A percentile compares a stretch with the other conserved stretches of the same genome.
phyloP scores from a whole-genome alignment of 2,113 vertebrate genomes.

The Sorex fumeus region DNA sequence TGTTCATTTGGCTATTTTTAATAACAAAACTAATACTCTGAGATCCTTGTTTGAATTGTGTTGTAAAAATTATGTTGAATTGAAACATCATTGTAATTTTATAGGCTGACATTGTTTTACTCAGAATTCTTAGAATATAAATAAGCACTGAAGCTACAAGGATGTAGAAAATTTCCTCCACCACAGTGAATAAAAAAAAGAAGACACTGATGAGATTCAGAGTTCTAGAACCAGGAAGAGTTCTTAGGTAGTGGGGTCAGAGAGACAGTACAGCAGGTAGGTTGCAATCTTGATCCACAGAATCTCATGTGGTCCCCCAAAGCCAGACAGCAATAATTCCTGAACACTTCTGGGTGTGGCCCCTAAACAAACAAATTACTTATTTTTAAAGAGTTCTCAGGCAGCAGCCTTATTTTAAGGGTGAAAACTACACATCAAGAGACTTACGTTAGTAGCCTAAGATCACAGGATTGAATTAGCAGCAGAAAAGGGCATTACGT shows the following conservation, averaged over 20 bases:
- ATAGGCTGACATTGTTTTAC: background rate
- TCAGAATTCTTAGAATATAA: constrained; percentile 30
- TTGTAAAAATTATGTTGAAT: constrained; percentile 19
- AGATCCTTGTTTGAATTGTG: background rate
- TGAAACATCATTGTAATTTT: constrained; percentile 34
- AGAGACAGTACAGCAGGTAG: too few relatives aligned
- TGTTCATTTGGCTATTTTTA: background rate
- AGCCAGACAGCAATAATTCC: too few relatives aligned
- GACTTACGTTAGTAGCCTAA: background rate
- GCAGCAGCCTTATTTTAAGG: background rate
- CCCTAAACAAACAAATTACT: background rate
- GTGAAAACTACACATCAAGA: background rate
- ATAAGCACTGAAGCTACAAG: background rate
- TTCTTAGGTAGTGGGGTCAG: background rate
- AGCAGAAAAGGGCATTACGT: background rate
- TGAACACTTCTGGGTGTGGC: background rate
- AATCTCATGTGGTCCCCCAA: too few relatives aligned
- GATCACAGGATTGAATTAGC: background rate
- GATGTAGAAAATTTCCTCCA: constrained; percentile 20
- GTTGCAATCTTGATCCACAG: too few relatives aligned
- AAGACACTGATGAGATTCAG: background rate
- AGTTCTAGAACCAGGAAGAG: background rate
- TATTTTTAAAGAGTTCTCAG: background rate
- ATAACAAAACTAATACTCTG: background rate
- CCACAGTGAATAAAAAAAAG: background rate